Evolutionary conservation across 2,113 vertebrate species (phyloP).

Genomic region (Hyla sarda): DNA sequence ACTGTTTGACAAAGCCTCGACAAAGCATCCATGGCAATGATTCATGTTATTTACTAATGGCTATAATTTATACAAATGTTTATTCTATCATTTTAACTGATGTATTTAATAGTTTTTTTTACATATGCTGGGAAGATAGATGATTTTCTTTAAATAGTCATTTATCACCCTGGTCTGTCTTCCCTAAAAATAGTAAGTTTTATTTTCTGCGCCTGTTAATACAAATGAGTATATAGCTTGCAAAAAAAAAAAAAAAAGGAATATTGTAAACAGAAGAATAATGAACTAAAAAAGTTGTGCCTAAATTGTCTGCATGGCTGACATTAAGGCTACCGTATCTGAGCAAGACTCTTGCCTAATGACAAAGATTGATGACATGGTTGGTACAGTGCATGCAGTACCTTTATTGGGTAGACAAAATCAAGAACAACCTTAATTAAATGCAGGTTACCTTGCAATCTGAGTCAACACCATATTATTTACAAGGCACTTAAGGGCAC

Average conservation of each 20-base stretch:
- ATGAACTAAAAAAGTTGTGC: neutral
- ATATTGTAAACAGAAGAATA: neutral
- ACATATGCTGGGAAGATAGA: conserved; percentile 30
- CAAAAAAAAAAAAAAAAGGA: neutral
- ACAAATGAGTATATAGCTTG: neutral
- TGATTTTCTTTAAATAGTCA: conserved; percentile 9
- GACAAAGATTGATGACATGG: neutral
- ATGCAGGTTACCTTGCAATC: too few species aligned
- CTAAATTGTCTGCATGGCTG: too few species aligned
- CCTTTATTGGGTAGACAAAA: neutral
- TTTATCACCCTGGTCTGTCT: conserved; percentile 11
- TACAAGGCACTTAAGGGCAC: too few species aligned
- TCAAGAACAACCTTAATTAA: too few species aligned
- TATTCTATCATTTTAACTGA: conserved; percentile 40
- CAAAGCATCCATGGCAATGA: conserved; percentile 38
- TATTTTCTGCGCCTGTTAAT: neutral
- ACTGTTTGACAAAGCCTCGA: conserved; percentile 30
- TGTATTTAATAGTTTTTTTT: conserved; percentile 31
- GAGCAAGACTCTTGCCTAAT: neutral
- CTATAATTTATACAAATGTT: conserved; percentile 49
- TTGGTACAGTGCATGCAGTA: neutral
- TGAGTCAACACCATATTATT: too few species aligned
- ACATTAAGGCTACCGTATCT: neutral
- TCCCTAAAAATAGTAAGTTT: neutral
- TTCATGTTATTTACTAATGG: conserved; percentile 40